Percentiles rank a stretch among this genome's conserved stretches.
phyloP scores from a whole-genome alignment of 2,888 invertebrate genomes.

The Synanthedon vespiformis region DNA sequence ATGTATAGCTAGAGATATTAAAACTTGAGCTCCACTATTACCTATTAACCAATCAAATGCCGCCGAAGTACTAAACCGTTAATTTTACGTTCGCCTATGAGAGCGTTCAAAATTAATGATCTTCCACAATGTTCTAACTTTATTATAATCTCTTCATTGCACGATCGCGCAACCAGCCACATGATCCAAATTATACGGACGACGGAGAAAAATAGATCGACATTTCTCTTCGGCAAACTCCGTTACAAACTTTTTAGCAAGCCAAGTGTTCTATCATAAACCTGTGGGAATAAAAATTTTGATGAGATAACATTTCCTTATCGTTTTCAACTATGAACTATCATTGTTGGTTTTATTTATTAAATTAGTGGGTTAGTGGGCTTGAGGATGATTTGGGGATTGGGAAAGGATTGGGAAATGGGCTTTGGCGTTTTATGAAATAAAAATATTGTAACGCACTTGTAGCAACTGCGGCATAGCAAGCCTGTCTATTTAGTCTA shows the following conservation, averaged over 20 bases:
- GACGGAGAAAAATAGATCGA: constrained; percentile 50
- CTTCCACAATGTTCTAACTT: constrained; percentile 37
- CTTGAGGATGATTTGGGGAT: too few relatives aligned
- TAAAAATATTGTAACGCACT: too few relatives aligned
- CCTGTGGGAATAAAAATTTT: background rate
- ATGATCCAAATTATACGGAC: constrained; percentile 47
- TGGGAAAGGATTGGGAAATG: too few relatives aligned
- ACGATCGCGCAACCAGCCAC: constrained; percentile 46
- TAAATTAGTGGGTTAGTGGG: too few relatives aligned
- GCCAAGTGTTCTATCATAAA: background rate
- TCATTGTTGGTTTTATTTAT: too few relatives aligned
- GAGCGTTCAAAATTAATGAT: constrained; percentile 42
- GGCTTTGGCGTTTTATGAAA: too few relatives aligned
- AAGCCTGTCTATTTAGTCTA: too few relatives aligned
- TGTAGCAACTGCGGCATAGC: too few relatives aligned
- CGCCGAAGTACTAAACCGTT: background rate
- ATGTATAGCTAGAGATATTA: too few relatives aligned
- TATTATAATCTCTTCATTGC: constrained; percentile 43
- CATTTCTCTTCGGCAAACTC: constrained; percentile 37
- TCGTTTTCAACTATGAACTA: too few relatives aligned
- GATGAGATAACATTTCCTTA: background rate
- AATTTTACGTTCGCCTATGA: constrained; percentile 11
- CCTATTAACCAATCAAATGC: background rate
- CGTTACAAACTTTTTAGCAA: background rate
- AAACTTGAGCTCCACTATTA: too few relatives aligned